Evolutionary conservation across 2,113 vertebrate genomes (phyloP).

Genomic region (Strix uralensis): DNA sequence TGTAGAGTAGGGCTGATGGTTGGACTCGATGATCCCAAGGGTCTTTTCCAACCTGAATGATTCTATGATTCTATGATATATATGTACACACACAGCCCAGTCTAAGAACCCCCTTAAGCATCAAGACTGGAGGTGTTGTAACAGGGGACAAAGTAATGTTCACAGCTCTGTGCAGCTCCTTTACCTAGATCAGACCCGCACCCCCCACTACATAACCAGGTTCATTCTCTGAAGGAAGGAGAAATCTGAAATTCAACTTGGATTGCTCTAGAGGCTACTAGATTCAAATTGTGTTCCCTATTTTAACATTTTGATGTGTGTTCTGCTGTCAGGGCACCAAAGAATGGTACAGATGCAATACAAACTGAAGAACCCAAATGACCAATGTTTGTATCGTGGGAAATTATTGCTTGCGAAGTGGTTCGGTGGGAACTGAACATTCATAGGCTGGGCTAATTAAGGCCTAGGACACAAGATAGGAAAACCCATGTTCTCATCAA

Average conservation of each 20-base stretch:
- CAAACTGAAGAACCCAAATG: neutral
- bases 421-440: neutral
- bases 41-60: too few species aligned
- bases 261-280: neutral
- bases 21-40: too few species aligned
- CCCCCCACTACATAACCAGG: neutral
- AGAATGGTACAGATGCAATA: neutral
- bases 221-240: neutral
- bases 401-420: neutral
- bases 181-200: neutral
- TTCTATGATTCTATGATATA: too few species aligned
- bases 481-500: neutral
- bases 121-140: neutral
- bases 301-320: neutral
- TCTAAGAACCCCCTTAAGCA: neutral
- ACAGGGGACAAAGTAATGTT: neutral
- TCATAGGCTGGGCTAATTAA: neutral
- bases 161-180: neutral
- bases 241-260: neutral
- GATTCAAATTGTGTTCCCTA: neutral
- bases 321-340: neutral
- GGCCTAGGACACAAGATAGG: neutral
- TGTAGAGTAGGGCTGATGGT: too few species aligned
- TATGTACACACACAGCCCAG: neutral
- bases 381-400: neutral